Base-by-base conservation (phyloP, 1,140 invertebrate species). In the Babylonia areolata region DNA sequence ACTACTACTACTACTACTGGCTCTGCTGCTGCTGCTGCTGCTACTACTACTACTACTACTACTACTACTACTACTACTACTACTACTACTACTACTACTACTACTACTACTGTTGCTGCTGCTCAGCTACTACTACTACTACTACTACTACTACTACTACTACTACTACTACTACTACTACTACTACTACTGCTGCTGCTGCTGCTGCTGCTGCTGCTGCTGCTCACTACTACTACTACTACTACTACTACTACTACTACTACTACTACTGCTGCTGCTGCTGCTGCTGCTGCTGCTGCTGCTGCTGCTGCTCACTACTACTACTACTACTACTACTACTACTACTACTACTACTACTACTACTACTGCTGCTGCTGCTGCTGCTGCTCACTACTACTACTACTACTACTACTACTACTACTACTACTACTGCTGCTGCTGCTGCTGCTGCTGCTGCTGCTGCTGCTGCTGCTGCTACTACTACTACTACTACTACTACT, bases 1-100 rank as follows among this genome's bases (percentile, higher is more conserved):
- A 78, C n/a, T n/a, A n/a, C n/a, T n/a, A n/a, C n/a, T n/a, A n/a
- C n/a, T n/a, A n/a, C n/a, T n/a, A n/a, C n/a, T n/a, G n/a, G n/a
- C n/a, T n/a, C n/a, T n/a, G n/a, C n/a, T n/a, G n/a, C n/a, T n/a
- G n/a, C n/a, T n/a, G 35, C 58, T 64, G 35, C 75, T 78, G 35
- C 75, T 78, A 78, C 75, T 78, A 78, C 75, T 78, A 78, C 33
- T 78, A 78, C 33, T 37, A 78, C 75, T 37, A 78, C 75, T 78
- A 78, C 75, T 78, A 78, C 75, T 78, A 78, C 75, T 78, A 78
- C 75, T 78, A 78, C 75, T 78, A 78, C 75, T 78, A 78, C 75
- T 78, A 78, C 75, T 78, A 78, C 75, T 78, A 78, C 75, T 78
- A 78, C 58, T 64, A 64, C 58, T 64, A 64, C 58, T 64, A 64